Evolutionary conservation across 2,113 vertebrate species (phyloP).

Genomic region (Murina feae): DNA sequence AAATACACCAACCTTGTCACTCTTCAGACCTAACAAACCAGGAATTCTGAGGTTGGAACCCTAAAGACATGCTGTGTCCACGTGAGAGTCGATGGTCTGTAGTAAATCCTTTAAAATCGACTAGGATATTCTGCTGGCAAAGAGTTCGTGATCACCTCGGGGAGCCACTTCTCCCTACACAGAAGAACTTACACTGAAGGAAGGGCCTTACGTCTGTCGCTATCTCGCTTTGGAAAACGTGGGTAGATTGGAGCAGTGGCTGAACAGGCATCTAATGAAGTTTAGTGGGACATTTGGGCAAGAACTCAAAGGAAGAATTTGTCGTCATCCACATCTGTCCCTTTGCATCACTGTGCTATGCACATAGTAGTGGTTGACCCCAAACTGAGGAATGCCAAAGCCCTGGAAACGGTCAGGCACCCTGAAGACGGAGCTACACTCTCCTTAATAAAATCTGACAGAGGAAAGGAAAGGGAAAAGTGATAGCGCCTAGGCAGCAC

Average conservation of each 20-base stretch:
- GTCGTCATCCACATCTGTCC: not conserved
- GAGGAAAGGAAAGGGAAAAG: not conserved
- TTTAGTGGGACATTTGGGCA: not conserved
- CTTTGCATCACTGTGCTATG: accelerated
- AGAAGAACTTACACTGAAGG: not conserved
- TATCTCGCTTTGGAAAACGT: not conserved
- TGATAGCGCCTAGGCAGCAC: not conserved
- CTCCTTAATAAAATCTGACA: not conserved
- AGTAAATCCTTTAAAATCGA: not conserved
- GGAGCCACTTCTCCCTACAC: not conserved
- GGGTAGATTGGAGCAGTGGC: not conserved
- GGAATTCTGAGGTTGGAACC: not conserved
- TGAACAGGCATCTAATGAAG: not conserved
- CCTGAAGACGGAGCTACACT: not conserved
- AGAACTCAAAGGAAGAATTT: not conserved
- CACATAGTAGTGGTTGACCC: not conserved
- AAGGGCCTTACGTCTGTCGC: not conserved
- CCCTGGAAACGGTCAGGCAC: not conserved
- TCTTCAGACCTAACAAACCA: not conserved
- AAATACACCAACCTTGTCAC: not conserved
- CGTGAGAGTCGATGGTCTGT: not conserved
- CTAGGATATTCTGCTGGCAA: not conserved
- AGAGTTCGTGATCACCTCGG: not conserved
- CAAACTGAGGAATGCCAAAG: not conserved
- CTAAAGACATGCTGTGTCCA: not conserved